A percentile compares a stretch with the other conserved stretches of the same genome.
These are phyloP conservation scores for Nasonia oneida DNA, from an alignment of 2,888 invertebrate species.

Conservation along the genomic window DNA sequence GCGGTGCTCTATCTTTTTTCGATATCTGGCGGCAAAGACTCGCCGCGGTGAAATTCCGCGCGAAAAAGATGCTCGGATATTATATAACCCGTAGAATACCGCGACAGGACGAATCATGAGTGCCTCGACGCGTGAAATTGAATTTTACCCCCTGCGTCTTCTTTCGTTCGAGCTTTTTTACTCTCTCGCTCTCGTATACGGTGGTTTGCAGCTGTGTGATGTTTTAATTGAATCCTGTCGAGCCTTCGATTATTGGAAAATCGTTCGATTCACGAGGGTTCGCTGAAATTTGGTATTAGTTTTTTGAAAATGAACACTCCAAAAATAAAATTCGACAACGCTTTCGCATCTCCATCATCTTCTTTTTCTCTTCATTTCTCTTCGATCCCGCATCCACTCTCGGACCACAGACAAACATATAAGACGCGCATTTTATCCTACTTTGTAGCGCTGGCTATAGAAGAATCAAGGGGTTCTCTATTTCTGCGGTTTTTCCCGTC, in stretches of 20 bases:
- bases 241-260: background rate
- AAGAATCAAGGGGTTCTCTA: background rate
- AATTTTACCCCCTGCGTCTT: constrained; percentile 66
- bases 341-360: background rate
- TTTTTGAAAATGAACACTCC: too few relatives aligned
- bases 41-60: constrained; percentile 46
- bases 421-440: constrained; percentile 4
- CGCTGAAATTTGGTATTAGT: too few relatives aligned
- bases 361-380: constrained; percentile 14
- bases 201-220: background rate
- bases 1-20: background rate
- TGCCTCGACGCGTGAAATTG: constrained; percentile 71
- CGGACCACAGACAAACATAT: background rate
- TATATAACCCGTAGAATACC: background rate
- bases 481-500: background rate
- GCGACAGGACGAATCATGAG: constrained; percentile 65
- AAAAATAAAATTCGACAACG: background rate
- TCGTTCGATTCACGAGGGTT: too few relatives aligned
- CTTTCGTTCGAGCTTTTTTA: background rate
- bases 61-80: constrained; percentile 46
- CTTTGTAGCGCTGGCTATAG: constrained; percentile 13
- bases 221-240: background rate
- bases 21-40: constrained; percentile 22
- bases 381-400: background rate
- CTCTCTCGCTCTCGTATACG: background rate